Base-by-base conservation (phyloP, 1,140 invertebrate species). In the Temnothorax longispinosus region DNA sequence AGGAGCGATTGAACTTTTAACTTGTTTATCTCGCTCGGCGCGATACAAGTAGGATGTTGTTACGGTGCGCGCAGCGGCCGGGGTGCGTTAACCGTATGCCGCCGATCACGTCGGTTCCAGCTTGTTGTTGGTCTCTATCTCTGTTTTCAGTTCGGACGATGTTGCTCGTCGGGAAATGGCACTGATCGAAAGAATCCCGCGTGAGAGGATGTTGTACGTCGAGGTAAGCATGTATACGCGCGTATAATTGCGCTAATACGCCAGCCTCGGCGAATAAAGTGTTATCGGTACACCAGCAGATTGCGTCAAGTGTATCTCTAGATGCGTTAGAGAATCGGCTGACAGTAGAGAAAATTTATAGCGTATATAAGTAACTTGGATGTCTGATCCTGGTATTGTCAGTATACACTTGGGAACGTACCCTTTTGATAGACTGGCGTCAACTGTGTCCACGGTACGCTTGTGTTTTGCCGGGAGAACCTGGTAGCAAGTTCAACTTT, bases 1-100 rank as follows among this genome's bases (percentile, higher is more conserved):
- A 50, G 54, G 38, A 27, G 41, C 38, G 38, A 38, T 62, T 76
- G 81, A 78, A 85, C 81, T 77, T 85, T 76, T 38, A 78, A 85
- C 81, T 77, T 64, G 56, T 41, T 85, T 85, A 78, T 85, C 81
- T 75, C 47, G 15, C 21, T 44, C 41, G 6, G 15, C n/a, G 10
- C 11, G 0, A 21, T 32, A 13, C 32, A 21, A 38, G 35, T 18
- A 60, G 4, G 2, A 74, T n/a, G 27, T 15, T 35, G 44, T 52
- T 52, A 21, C 7, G n/a, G 18, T 47, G 38, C 8, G 11, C 18
- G 3, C 47, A 21, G 38, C n/a, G 38, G n/a, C 4, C 7, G 13
- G n/a, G 6, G 6, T 7, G 21, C 27, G 50, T 15, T 32, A 74
- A 35, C 21, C 32, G 38, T 32, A 50, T 21, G 27, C 47, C 13